Evolutionary conservation across 2,113 vertebrate species (phyloP), one percentile per base, ranked within the genome.

Genomic region (Muntiacus muntjak): DNA sequence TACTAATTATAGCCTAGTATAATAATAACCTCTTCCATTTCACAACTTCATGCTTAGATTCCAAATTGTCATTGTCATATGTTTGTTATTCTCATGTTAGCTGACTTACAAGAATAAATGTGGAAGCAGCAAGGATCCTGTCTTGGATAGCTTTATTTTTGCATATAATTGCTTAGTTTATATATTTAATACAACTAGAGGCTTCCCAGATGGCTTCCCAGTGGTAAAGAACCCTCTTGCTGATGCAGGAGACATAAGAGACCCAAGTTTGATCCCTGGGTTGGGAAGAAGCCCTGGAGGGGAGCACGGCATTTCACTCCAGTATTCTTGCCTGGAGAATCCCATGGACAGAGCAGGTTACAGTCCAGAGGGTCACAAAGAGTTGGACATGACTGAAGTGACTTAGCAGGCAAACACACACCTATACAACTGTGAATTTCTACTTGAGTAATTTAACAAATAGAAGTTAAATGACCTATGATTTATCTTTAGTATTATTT

Each of bases 1-100:
- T 15, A 47, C 5, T 94, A 96, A 97, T 96, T 94, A 36, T 83
- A 95, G 45, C 23, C 30, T 81, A 25, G 30, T 14, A 87, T 88
- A 89, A 60, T 90, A 91, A 97, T 45, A 85, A 55, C n/a, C 11
- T 81, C 21, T 90, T 90, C 6, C 28, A 43, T 58, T 87, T 97
- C 64, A 95, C 12, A 76, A 67, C 30, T 88, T 90, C 5, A 58
- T 74, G 55, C 87, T 91, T 52, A 94, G n/a, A 54, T 40, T 93
- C 28, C 6, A 79, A 78, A 91, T 67, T 91, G 21, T 78, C 17
- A 6, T 54, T 55, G 33, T 55, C 52, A 33, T 78, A 78, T 84
- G 23, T 57, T 94, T 57, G 40, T 52, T 40, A 89, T 82, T 81
- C 40, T 87, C n/a, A 57, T 84, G 15, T 83, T 95, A 62, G 26